Conservation (phyloP, 2,888 invertebrate species). For the Actias luna region DNA sequence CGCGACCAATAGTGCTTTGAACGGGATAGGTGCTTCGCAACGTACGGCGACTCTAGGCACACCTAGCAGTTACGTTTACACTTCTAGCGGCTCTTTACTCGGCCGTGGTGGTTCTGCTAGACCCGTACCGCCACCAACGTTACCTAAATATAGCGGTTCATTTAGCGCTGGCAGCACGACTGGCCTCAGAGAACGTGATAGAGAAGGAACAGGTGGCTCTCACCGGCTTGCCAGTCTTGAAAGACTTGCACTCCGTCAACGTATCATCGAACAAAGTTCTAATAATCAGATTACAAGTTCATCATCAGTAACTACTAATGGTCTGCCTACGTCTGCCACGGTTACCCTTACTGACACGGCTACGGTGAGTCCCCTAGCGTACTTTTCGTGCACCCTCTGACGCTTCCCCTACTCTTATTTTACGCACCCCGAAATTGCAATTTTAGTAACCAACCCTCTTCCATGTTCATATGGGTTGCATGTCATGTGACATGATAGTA, state of each 20-base stretch:
- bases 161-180: conserved; percentile 87
- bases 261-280: conserved; percentile 86
- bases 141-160: conserved; percentile 90
- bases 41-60: conserved; percentile 76
- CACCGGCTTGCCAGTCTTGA: conserved; percentile 91
- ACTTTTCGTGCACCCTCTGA: conserved; percentile 71
- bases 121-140: conserved; percentile 89
- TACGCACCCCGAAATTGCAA: conserved; percentile 69
- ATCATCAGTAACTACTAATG: conserved; percentile 51
- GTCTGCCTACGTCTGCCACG: conserved; percentile 71
- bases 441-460: conserved; percentile 50
- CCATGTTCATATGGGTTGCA: conserved; percentile 23
- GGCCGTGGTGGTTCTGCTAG: conserved; percentile 84
- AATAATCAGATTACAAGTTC: conserved; percentile 73
- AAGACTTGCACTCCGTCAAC: conserved; percentile 90
- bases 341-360: conserved; percentile 79
- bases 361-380: conserved; percentile 79
- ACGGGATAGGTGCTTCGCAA: conserved; percentile 72
- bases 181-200: conserved; percentile 83
- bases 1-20: conserved; percentile 70
- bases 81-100: conserved; percentile 83
- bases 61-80: conserved; percentile 84
- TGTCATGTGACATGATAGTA: too few relatives aligned
- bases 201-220: conserved; percentile 87
- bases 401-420: conserved; percentile 69